Conservation (phyloP, 2,797 vertebrate species). For the Karalla daura region DNA sequence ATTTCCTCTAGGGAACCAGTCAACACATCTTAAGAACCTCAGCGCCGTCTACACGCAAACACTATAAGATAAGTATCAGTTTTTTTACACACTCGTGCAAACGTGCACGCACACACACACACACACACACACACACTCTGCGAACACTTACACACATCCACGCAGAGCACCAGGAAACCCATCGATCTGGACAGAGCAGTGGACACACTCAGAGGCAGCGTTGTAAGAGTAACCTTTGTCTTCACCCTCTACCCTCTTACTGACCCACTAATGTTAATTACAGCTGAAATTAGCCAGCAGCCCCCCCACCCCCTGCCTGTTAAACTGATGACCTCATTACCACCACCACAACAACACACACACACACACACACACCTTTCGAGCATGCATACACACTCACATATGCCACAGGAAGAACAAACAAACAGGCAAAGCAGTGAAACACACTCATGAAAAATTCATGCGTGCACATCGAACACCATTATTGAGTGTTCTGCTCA, state of each 20-base stretch:
- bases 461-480: slow-evolving; percentile 43
- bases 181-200: slow-evolving; percentile 39
- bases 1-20: slow-evolving; percentile 73
- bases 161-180: slow-evolving; percentile 13
- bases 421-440: slow-evolving; percentile 63
- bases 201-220: slow-evolving; percentile 32
- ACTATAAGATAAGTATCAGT: slow-evolving; percentile 37
- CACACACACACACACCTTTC: slow-evolving; percentile 47
- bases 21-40: slow-evolving; percentile 67
- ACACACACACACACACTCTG: slow-evolving; percentile 17
- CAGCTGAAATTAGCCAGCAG: slow-evolving; percentile 75
- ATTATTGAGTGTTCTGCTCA: slow-evolving; percentile 44
- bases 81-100: slow-evolving; percentile 36
- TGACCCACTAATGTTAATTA: slow-evolving; percentile 80
- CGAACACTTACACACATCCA: slow-evolving; percentile 8
- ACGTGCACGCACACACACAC: neutral
- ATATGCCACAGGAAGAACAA: slow-evolving; percentile 40
- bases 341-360: slow-evolving; percentile 43
- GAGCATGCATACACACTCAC: slow-evolving; percentile 17
- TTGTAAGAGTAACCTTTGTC: slow-evolving; percentile 70
- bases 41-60: slow-evolving; percentile 43
- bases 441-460: slow-evolving; percentile 68
- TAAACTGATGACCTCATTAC: slow-evolving; percentile 79
- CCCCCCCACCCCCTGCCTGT: slow-evolving; percentile 54
- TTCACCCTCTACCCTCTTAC: slow-evolving; percentile 63